These are phyloP conservation scores for Fabriciana adippe DNA, from an alignment of 2,888 invertebrate genomes.

Conservation along the genomic window DNA sequence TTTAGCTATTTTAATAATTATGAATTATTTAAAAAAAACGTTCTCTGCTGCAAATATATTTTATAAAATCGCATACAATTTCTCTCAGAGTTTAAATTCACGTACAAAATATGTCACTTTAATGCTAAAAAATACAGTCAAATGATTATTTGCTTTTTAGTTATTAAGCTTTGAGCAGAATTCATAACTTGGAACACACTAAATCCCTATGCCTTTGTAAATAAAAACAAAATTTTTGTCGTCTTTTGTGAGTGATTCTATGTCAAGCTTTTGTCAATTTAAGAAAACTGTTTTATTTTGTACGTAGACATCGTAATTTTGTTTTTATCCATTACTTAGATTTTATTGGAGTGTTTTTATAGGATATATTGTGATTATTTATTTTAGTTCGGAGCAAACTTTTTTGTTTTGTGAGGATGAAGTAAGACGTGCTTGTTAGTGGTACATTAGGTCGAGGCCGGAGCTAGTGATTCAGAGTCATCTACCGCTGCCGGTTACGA, in stretches of 20 bases:
- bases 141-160: slow-evolving; percentile 45
- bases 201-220: slow-evolving; percentile 59
- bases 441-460: slow-evolving; percentile 41
- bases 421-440: slow-evolving; percentile 16
- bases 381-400: background rate
- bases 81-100: too few species aligned
- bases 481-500: slow-evolving; percentile 67
- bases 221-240: slow-evolving; percentile 46
- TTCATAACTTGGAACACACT: slow-evolving; percentile 30
- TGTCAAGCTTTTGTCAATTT: slow-evolving; percentile 27
- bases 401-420: slow-evolving; percentile 6
- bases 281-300: slow-evolving; percentile 28
- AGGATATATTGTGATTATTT: slow-evolving; percentile 11
- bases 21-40: too few species aligned
- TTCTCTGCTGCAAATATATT: too few species aligned
- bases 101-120: background rate
- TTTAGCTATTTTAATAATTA: background rate
- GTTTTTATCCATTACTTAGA: slow-evolving; percentile 20
- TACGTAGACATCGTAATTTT: slow-evolving; percentile 19
- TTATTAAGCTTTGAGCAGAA: slow-evolving; percentile 43
- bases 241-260: slow-evolving; percentile 48
- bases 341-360: slow-evolving; percentile 27
- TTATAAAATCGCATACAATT: too few species aligned
- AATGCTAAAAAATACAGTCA: background rate
- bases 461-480: slow-evolving; percentile 63